Base-by-base conservation (phyloP, 2,888 invertebrate genomes). In the Drosophila lacicola region DNA sequence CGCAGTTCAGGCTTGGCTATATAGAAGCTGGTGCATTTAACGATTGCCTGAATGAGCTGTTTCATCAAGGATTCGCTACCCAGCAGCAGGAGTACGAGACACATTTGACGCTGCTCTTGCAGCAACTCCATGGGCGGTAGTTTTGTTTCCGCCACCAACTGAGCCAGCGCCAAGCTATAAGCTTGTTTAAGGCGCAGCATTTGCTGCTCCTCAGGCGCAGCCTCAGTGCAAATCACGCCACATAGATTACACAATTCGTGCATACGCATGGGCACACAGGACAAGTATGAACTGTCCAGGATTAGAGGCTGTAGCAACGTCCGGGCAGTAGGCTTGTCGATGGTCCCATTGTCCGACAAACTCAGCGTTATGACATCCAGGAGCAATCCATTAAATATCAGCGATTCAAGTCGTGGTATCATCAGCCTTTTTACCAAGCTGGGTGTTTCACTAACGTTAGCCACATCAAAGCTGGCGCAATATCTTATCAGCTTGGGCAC, bases 41-140 rank as follows among this genome's bases (percentile, higher is more conserved):
- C 25, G 33, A 92, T 76, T 2, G 87, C 67, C 10, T 79, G 56
- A 17, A 90, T 83, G 0, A 92, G 70, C 17, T 74, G 69, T 21
- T 82, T 75, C 3, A 90, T 33, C 4, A 92, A 46, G 0, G 76
- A 60, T 29, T 82, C 56, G 69, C 90, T 92, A 57, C 88, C 85
- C 46, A 91, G 74, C 41, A 88, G 83, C 14, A 81, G 73, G 33
- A 92, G 61, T 1, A 90, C 85, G 1, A 84, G 50, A 13, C 74
- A 70, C 0, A 89, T 29, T 3, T 72, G n/a, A 0, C 49, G 19
- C 25, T 85, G 78, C 2, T 41, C 5, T 1, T 39, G 33, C 3
- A 87, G 3, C 14, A 86, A n/a, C 9, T 68, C 11, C n/a, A 11
- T 5, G 0, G 70, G 51, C 13, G 41, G 5, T n/a, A 65, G 4